Evolutionary conservation across 2,888 invertebrate species (phyloP).

Genomic region (Polylopha cassiicola): DNA sequence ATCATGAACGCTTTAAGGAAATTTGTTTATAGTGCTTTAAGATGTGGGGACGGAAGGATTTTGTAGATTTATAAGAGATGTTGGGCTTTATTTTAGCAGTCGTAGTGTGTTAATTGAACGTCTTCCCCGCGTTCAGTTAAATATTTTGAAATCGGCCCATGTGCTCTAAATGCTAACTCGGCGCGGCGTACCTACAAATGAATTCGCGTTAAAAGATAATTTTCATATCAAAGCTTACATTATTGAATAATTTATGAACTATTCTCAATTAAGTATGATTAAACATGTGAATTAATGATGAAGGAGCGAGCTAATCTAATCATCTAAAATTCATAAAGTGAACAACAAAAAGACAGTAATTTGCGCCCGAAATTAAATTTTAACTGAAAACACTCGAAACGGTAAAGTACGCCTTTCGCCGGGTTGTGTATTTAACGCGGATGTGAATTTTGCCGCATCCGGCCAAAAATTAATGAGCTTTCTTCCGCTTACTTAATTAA

Average conservation of each 20-base stretch:
- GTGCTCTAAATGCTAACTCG: too few species aligned
- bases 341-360: slow-evolving; percentile 72
- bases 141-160: too few species aligned
- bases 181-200: too few species aligned
- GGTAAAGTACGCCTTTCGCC: slow-evolving; percentile 55
- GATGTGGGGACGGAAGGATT: too few species aligned
- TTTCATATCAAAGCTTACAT: slow-evolving; percentile 6
- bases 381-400: slow-evolving; percentile 68
- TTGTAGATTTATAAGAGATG: too few species aligned
- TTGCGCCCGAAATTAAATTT: slow-evolving; percentile 69
- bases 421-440: slow-evolving; percentile 74
- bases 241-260: slow-evolving; percentile 50
- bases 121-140: too few species aligned
- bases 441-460: slow-evolving; percentile 74
- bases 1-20: too few species aligned
- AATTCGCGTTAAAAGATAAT: slow-evolving; percentile 1
- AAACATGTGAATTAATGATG: slow-evolving; percentile 56
- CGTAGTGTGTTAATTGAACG: too few species aligned
- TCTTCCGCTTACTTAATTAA: slow-evolving; percentile 76
- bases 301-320: slow-evolving; percentile 49
- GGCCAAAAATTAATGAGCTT: slow-evolving; percentile 75
- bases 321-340: slow-evolving; percentile 68
- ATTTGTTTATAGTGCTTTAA: too few species aligned
- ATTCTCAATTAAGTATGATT: slow-evolving; percentile 50
- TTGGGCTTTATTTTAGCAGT: too few species aligned